Conservation (phyloP, 1,140 invertebrate genomes). For the Drosophila varians region DNA sequence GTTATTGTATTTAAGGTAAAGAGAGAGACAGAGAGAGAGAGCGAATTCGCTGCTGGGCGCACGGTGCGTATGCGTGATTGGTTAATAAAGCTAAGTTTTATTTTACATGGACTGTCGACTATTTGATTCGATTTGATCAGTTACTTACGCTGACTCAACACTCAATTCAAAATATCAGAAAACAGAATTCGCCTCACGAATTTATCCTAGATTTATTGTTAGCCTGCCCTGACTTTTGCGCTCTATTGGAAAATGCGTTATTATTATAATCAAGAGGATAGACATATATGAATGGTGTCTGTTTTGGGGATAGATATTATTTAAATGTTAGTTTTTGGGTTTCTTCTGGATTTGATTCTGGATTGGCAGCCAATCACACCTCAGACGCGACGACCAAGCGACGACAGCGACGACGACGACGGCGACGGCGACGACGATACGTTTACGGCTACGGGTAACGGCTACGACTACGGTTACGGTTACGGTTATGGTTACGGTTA, state of each 20-base stretch:
- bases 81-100: conserved; percentile 56
- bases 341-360: conserved; percentile 6
- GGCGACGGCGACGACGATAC: conserved; percentile 2
- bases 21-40: neutral
- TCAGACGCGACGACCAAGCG: conserved; percentile 39
- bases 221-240: conserved; percentile 72
- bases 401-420: conserved; percentile 18
- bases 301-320: conserved; percentile 23
- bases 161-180: conserved; percentile 46
- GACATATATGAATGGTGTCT: conserved; percentile 44
- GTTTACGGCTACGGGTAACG: conserved; percentile 26
- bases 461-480: conserved; percentile 9
- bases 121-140: too few species aligned
- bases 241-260: conserved; percentile 56
- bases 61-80: conserved; percentile 69
- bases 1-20: neutral
- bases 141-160: conserved; percentile 65
- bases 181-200: conserved; percentile 35
- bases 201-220: conserved; percentile 30
- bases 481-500: conserved; percentile 12
- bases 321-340: conserved; percentile 14
- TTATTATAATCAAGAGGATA: conserved; percentile 32
- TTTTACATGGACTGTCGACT: conserved; percentile 53
- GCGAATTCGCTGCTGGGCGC: conserved; percentile 45
- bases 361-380: conserved; percentile 57